Base-by-base conservation (phyloP, 92 coral and sea anemone species). In the Phymanthus crucifer region DNA sequence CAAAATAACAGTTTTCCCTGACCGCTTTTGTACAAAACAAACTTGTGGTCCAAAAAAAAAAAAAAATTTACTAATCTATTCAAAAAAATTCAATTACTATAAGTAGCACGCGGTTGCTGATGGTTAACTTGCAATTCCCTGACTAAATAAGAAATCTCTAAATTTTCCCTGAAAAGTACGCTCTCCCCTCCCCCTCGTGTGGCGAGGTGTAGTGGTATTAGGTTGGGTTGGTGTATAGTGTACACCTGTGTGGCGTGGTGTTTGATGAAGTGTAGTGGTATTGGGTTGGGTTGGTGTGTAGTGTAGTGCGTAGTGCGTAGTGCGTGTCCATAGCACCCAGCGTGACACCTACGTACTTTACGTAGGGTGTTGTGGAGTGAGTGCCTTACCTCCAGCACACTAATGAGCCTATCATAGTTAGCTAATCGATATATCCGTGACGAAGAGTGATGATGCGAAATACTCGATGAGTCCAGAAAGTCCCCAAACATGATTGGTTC, bases 401-500 rank as follows among this genome's bases (percentile, higher is more conserved):
- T 81, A 0, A 94, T 84, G 71, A 91, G 76, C 38, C 91, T 90
- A 70, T 93, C 88, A 52, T 91, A 83, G 75, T 90, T 90, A 43
- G 85, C 83, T 50, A 80, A 80, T 38, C 98, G 93, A 76, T 95
- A 95, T 5, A 79, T 71, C 24, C 98, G 92, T 17, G 91, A 64
- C 17, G 78, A 65, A 6, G 90, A 58, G 29, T 89, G 89, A 0
- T 87, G 88, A 0, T 87, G 88, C 2, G 91, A 83, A 10, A 77
- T 57, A 21, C 23, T 61, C 66, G 78, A 87, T 16, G 86, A 71
- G 9, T 95, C 98, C 64, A 94, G 74, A 46, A 95, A 95, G 73
- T 95, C 98, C 4, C 99, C 98, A 81, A 92, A 95, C 82, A 95
- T 82, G 74, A 91, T 43, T 14, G 99, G 93, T 32, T 84, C 81